phyloP scores from a whole-genome alignment of 2,888 invertebrate genomes.

The Micropterix aruncella region DNA sequence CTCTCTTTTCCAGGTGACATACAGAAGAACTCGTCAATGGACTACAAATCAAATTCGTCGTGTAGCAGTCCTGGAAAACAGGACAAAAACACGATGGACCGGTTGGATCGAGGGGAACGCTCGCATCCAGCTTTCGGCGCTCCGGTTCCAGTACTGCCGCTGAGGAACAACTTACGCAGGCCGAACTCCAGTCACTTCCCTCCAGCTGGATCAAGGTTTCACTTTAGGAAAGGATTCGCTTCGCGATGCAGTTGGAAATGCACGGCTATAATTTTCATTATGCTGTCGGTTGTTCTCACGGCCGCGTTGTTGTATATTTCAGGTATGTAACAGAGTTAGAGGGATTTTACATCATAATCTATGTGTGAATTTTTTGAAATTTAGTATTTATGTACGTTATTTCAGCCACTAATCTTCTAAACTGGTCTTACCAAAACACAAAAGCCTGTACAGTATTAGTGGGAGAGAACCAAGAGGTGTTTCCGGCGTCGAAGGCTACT shows the following conservation, averaged over 20 bases:
- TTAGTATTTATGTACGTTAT: constrained; percentile 13
- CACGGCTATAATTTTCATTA: constrained; percentile 76
- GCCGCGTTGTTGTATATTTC: constrained; percentile 78
- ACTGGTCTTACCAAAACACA: constrained; percentile 73
- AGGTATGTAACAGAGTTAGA: constrained; percentile 48
- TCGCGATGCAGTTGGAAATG: constrained; percentile 87
- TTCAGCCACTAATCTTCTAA: constrained; percentile 67
- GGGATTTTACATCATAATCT: not conserved
- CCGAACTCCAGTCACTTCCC: constrained; percentile 61
- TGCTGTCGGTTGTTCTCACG: constrained; percentile 68
- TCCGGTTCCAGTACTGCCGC: constrained; percentile 63
- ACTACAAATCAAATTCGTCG: constrained; percentile 78
- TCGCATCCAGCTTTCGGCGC: constrained; percentile 47
- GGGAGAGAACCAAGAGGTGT: constrained; percentile 58
- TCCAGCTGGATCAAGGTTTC: constrained; percentile 58
- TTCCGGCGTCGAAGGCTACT: constrained; percentile 54
- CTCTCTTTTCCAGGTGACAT: constrained; percentile 56
- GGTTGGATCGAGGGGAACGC: constrained; percentile 44
- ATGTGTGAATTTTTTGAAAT: not conserved
- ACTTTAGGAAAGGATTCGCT: constrained; percentile 75
- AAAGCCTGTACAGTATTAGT: constrained; percentile 76
- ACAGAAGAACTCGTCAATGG: constrained; percentile 77
- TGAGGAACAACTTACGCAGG: constrained; percentile 54
- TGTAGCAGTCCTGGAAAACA: constrained; percentile 63
- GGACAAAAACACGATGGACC: constrained; percentile 40